A percentile compares a stretch with the other conserved stretches of the same genome.
phyloP scores from a whole-genome alignment of 92 coral and sea anemone species.

The Parazoanthus atlanticus region DNA sequence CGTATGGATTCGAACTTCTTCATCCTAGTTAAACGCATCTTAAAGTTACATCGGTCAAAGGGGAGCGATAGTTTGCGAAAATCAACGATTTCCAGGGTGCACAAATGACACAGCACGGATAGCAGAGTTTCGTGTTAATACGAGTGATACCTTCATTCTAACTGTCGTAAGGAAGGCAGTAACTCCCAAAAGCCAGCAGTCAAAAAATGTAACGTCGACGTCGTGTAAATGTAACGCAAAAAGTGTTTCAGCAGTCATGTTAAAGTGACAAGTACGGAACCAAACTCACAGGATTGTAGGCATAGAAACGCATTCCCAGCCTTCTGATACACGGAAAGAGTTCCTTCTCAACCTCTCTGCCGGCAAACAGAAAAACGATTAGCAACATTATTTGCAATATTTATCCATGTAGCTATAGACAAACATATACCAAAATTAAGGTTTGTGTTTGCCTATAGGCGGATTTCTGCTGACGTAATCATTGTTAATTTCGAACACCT shows the following conservation, averaged over 20 bases:
- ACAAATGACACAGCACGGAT: too few species aligned
- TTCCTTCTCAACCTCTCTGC: conserved; percentile 84
- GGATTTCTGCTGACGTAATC: neutral
- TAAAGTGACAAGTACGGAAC: neutral
- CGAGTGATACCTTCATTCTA: too few species aligned
- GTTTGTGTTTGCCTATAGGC: neutral
- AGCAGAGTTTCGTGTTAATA: too few species aligned
- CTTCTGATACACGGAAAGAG: conserved; percentile 90
- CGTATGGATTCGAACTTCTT: neutral
- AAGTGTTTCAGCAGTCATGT: too few species aligned
- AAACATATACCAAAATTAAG: neutral
- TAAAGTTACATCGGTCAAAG: neutral
- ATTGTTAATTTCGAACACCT: neutral
- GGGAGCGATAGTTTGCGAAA: too few species aligned
- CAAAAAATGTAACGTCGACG: too few species aligned
- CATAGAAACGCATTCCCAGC: conserved; percentile 87
- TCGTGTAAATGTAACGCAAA: too few species aligned
- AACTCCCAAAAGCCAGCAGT: too few species aligned
- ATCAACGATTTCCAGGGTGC: too few species aligned
- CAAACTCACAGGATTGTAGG: conserved; percentile 91
- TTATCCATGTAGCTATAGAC: neutral
- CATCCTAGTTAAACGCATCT: too few species aligned
- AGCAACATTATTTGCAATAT: neutral
- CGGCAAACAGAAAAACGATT: conserved; percentile 7
- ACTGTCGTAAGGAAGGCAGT: too few species aligned